These are phyloP conservation scores for Sesamia inferens DNA, from an alignment of 2,888 invertebrate genomes.

Conservation along the genomic window DNA sequence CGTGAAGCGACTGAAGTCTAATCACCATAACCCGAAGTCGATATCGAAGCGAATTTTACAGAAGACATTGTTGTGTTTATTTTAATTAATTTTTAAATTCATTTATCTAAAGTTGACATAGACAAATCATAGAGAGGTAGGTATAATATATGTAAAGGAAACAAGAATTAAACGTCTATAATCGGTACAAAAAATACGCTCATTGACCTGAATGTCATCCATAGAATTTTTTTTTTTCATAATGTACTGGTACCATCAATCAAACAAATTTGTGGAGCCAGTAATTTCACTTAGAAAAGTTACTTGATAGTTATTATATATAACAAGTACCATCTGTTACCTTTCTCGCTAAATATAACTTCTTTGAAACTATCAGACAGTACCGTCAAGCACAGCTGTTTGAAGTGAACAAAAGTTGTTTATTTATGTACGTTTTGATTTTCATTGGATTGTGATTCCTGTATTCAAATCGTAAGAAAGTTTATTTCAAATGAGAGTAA, in stretches of 20 bases:
- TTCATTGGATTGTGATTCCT: not conserved
- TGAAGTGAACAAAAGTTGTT: not conserved
- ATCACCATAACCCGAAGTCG: too few species aligned
- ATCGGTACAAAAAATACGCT: too few species aligned
- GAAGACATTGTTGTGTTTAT: not conserved
- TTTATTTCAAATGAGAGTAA: not conserved
- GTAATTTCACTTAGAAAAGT: not conserved
- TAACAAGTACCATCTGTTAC: conserved; percentile 7
- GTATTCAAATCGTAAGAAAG: not conserved
- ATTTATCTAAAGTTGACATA: not conserved
- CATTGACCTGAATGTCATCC: too few species aligned
- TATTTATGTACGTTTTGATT: not conserved
- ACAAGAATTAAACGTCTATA: conserved; percentile 2
- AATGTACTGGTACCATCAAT: too few species aligned
- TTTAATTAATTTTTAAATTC: not conserved
- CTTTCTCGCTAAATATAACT: not conserved
- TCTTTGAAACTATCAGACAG: conserved; percentile 5
- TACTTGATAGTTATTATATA: conserved; percentile 9
- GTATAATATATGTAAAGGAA: not conserved
- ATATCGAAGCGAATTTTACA: too few species aligned
- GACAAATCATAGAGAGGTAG: not conserved
- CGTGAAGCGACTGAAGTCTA: too few species aligned
- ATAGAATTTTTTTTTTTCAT: too few species aligned
- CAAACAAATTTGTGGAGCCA: not conserved
- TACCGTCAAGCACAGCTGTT: conserved; percentile 9